Base-by-base conservation (phyloP, 2,888 invertebrate species). In the Meganola albula region DNA sequence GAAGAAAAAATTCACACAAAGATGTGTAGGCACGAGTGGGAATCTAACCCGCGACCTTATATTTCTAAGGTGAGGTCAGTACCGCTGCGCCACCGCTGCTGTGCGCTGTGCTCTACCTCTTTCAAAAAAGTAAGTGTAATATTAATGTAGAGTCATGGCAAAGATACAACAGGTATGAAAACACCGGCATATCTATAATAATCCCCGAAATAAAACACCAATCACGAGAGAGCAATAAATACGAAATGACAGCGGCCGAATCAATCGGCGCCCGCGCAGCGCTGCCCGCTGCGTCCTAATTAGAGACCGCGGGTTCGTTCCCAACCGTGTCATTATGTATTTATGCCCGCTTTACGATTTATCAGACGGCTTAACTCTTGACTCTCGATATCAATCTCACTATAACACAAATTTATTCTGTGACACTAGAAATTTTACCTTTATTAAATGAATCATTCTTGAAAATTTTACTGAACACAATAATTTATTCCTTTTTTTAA, bases 211-310 rank as follows among this genome's bases (percentile, higher is more conserved):
- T 10, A 2, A 25, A 26, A 36, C 32, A 12, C 36, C 37, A 30
- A 29, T 16, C 13, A 31, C 11, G 29, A 31, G 28, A 26, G 24
- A 24, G 36, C 67, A 69, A 77, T 77, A 76, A 74, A 79, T 74
- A 69, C 53, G 58, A 58, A 74, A 78, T 74, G 77, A 78, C 76
- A 78, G 77, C 70, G 76, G 67, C 54, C 48, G 64, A 75, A 71
- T 74, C 77, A 76, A 76, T 74, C 74, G 68, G 52, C 59, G 47
- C 20, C 35, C 24, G 35, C 34, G 40, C 27, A 52, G 35, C 34
- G 40, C 27, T 53, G 56, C 40, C 61, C 57, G 59, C 63, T 53
- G 64, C 44, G 62, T 34, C 42, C 64, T 78, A 75, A 78, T 79
- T 74, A 75, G 63, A 73, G 52, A 50, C 47, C 24, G 35, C 49